Percentiles rank a stretch among this genome's conserved stretches.
These are phyloP conservation scores for Lasiurus borealis DNA, from an alignment of 2,113 vertebrate genomes.

Conservation along the genomic window DNA sequence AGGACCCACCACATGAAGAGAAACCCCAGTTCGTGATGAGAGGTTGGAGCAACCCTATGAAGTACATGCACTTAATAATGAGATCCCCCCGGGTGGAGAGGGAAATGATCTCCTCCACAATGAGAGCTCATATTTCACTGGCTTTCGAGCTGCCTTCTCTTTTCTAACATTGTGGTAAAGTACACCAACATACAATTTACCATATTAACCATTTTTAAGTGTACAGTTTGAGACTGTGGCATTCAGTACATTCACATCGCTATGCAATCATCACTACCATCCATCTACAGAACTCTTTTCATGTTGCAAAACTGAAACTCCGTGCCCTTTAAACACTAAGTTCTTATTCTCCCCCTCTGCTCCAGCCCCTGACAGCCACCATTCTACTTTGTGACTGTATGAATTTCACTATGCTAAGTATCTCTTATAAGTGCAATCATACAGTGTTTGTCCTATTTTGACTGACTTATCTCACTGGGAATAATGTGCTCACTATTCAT, in stretches of 20 bases:
- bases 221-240: background rate
- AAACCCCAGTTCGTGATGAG: fast-evolving
- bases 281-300: background rate
- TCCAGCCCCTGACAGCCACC: too few species aligned
- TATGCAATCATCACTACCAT: fast-evolving
- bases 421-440: fast-evolving
- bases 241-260: fast-evolving
- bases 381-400: background rate
- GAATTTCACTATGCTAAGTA: background rate
- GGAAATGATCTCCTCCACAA: background rate
- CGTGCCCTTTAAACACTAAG: background rate
- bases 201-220: background rate
- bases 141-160: background rate
- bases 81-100: background rate
- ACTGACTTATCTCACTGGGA: background rate
- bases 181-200: background rate
- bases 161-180: background rate
- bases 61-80: too few species aligned
- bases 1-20: fast-evolving
- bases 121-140: background rate
- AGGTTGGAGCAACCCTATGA: fast-evolving
- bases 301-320: background rate
- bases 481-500: background rate
- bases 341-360: background rate
- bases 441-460: background rate